A percentile compares a stretch with the other conserved stretches of the same genome.
Evolutionary conservation across 2,113 vertebrate species (phyloP).

Genomic region (Eretmochelys imbricata): DNA sequence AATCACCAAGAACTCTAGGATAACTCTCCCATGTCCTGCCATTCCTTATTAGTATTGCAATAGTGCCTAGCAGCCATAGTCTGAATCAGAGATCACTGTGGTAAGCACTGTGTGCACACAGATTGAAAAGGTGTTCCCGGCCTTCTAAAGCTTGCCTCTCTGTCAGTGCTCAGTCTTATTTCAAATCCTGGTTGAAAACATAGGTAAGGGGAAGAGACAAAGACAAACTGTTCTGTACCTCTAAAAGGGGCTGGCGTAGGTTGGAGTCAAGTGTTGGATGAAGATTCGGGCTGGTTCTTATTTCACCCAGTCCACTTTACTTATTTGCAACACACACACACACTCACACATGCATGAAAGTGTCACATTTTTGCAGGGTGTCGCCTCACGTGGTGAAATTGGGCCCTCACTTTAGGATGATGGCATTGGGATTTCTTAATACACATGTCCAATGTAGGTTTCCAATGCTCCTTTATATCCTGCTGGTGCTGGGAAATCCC

Average conservation of each 20-base stretch:
- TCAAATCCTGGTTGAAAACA: neutral
- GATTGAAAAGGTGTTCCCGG: neutral
- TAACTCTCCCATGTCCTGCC: neutral
- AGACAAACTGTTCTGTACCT: neutral
- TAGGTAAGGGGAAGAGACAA: neutral
- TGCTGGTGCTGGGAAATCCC: neutral
- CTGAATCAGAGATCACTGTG: neutral
- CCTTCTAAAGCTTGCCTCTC: neutral
- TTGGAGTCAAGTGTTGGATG: neutral
- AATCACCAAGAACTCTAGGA: neutral
- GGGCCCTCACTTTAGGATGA: neutral
- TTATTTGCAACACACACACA: neutral
- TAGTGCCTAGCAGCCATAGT: neutral
- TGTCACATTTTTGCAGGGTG: neutral
- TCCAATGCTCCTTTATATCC: neutral
- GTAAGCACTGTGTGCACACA: neutral
- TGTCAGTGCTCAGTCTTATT: neutral
- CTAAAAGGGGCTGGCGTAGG: neutral
- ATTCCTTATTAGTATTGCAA: neutral
- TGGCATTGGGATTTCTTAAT: neutral
- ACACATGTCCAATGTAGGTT: neutral
- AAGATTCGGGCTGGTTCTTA: neutral
- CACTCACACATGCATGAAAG: neutral
- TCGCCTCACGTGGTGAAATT: neutral
- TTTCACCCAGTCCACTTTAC: neutral